Evolutionary conservation across 2,888 invertebrate genomes (phyloP).

Genomic region (Asteroscopus sphinx): DNA sequence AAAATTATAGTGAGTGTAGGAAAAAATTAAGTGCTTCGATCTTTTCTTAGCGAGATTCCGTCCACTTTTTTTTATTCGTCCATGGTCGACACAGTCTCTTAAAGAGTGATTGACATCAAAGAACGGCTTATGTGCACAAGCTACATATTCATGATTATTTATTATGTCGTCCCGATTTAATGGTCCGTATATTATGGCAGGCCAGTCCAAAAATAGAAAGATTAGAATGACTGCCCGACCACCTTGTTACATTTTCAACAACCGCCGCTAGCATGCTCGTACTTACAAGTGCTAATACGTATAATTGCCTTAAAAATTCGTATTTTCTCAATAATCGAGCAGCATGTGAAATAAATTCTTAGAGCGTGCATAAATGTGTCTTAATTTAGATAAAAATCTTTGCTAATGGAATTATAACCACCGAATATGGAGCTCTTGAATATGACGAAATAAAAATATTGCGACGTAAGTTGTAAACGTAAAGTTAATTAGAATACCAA

Average conservation of each 20-base stretch:
- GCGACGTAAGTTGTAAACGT: conserved; percentile 48
- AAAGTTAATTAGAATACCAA: conserved; percentile 54
- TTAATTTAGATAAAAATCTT: conserved; percentile 36
- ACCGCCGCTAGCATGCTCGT: conserved; percentile 52
- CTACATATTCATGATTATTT: conserved; percentile 73
- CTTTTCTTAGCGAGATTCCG: too few species aligned
- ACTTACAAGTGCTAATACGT: conserved; percentile 28
- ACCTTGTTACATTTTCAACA: conserved; percentile 75
- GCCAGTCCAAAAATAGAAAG: conserved; percentile 73
- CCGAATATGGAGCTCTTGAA: conserved; percentile 33
- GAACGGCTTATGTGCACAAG: conserved; percentile 66
- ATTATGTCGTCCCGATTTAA: conserved; percentile 69
- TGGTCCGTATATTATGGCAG: conserved; percentile 58
- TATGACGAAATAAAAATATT: conserved; percentile 47
- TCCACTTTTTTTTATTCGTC: neutral
- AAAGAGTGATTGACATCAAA: conserved; percentile 74
- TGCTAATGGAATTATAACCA: conserved; percentile 31
- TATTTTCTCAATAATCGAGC: conserved; percentile 36
- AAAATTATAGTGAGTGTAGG: too few species aligned
- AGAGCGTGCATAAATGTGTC: conserved; percentile 23
- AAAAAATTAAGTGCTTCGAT: too few species aligned
- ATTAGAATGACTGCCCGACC: conserved; percentile 69
- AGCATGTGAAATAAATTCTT: conserved; percentile 24
- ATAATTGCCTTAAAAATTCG: conserved; percentile 35
- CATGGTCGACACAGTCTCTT: conserved; percentile 18